These are phyloP conservation scores for Drosophila mimica DNA, from an alignment of 2,888 invertebrate species.

Conservation along the genomic window DNA sequence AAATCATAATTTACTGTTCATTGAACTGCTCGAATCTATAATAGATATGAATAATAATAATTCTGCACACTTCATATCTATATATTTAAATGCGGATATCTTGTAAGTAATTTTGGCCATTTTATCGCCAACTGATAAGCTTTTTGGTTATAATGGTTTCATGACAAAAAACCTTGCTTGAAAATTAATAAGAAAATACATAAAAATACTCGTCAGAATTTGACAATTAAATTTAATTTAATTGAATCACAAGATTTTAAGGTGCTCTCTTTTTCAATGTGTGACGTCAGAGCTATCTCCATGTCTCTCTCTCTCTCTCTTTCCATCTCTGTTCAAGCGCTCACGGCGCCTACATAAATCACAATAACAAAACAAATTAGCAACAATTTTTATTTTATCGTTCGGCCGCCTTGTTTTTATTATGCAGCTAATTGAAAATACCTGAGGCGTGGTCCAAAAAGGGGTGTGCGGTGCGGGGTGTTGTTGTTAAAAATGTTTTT, in stretches of 20 bases:
- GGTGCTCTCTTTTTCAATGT: not conserved
- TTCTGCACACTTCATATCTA: not conserved
- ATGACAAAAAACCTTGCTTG: not conserved
- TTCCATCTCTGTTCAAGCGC: not conserved
- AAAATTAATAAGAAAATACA: not conserved
- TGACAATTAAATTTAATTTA: conserved; percentile 39
- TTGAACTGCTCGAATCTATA: conserved; percentile 4
- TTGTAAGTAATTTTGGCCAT: not conserved
- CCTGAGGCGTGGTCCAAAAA: conserved; percentile 21
- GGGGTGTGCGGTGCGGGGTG: conserved; percentile 9
- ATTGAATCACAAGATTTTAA: conserved; percentile 42
- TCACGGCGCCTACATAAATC: conserved; percentile 63
- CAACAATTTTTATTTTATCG: conserved; percentile 61
- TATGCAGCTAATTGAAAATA: conserved; percentile 73
- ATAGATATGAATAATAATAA: not conserved
- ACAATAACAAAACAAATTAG: conserved; percentile 78
- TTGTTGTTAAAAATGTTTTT: conserved; percentile 53
- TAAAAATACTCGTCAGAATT: conserved; percentile 2
- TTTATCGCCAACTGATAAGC: conserved; percentile 41
- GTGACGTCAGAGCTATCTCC: not conserved
- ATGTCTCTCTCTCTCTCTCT: not conserved
- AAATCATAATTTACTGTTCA: conserved; percentile 2
- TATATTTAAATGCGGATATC: not conserved
- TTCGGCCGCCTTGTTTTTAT: conserved; percentile 48
- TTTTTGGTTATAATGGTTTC: not conserved